These are phyloP conservation scores for Scophthalmus maximus DNA, from an alignment of 2,113 vertebrate genomes.

Conservation along the genomic window DNA sequence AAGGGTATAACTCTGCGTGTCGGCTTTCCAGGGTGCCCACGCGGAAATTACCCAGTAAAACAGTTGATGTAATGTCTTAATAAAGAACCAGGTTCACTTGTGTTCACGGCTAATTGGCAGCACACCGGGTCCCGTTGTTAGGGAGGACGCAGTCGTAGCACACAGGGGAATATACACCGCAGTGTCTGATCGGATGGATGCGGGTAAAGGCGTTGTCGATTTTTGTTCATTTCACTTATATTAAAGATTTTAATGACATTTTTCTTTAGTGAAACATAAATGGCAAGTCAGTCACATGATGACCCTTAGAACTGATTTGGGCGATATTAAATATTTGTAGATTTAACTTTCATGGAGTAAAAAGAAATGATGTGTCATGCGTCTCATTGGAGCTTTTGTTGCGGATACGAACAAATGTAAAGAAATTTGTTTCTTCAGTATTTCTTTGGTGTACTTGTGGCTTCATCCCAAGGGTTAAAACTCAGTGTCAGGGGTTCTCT, in stretches of 20 bases:
- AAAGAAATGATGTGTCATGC: too few species aligned
- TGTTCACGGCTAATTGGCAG: background rate
- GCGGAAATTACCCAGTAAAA: constrained; percentile 10
- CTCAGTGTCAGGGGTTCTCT: background rate
- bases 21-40: background rate
- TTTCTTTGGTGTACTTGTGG: background rate
- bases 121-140: background rate
- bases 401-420: too few species aligned
- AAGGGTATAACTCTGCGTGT: constrained; percentile 1
- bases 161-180: background rate
- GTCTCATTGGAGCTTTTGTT: too few species aligned
- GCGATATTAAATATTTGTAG: too few species aligned
- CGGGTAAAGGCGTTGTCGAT: background rate
- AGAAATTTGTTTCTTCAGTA: background rate
- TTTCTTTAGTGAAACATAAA: background rate
- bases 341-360: too few species aligned
- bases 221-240: background rate
- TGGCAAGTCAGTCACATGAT: background rate
- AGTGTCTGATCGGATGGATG: too few species aligned
- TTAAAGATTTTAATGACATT: background rate
- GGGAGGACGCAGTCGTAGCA: accelerated
- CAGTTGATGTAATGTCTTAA: constrained; percentile 21
- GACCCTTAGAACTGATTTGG: background rate
- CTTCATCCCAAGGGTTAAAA: background rate
- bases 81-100: background rate